These are phyloP conservation scores for Actinia equina DNA, from an alignment of 64 coral and sea anemone genomes.

Conservation along the genomic window DNA sequence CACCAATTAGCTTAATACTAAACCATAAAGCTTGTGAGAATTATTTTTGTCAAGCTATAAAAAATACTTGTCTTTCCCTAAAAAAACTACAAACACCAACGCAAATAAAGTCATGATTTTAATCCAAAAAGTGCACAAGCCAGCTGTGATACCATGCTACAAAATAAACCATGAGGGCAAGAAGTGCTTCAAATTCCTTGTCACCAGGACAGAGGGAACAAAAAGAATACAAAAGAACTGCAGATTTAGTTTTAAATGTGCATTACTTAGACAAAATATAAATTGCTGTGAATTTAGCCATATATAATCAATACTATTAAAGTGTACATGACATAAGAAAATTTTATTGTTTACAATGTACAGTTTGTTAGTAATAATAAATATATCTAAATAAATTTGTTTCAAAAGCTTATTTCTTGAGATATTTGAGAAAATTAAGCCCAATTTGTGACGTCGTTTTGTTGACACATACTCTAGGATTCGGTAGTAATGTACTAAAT, in stretches of 20 bases:
- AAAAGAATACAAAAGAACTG: not conserved
- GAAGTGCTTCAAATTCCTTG: not conserved
- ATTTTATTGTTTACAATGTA: no score
- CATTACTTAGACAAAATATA: not conserved
- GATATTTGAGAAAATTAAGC: no score
- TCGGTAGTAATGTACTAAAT: no score
- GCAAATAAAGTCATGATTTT: not conserved
- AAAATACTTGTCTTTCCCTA: not conserved
- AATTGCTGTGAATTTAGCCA: not conserved
- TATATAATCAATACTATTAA: not conserved
- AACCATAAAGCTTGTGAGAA: not conserved
- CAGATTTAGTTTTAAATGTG: not conserved
- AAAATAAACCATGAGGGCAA: not conserved
- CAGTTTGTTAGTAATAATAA: no score
- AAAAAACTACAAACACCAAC: not conserved
- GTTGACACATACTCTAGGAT: no score
- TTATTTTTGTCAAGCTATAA: not conserved
- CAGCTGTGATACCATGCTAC: not conserved
- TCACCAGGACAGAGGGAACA: not conserved
- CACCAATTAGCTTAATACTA: conserved; percentile 1
- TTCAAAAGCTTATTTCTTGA: no score
- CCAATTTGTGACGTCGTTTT: no score
- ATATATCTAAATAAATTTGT: no score
- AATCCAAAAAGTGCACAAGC: not conserved
- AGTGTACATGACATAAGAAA: no score